Conservation (phyloP, 2,113 vertebrate species). For the Hypocryptadius cinnamomeus region DNA sequence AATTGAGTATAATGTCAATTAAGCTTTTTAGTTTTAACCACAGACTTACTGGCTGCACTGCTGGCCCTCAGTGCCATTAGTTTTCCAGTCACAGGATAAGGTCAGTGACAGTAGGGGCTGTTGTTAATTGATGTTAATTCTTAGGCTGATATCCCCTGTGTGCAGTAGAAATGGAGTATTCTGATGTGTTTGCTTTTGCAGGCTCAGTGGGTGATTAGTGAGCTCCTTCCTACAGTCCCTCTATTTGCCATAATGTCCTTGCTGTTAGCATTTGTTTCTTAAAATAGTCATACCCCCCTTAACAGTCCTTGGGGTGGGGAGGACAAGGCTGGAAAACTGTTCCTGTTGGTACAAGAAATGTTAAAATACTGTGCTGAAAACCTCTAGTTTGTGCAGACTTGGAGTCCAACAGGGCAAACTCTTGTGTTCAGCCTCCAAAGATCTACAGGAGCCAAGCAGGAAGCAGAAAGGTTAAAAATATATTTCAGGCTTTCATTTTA, state of each 20-base stretch:
- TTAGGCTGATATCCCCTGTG: neutral
- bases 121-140: neutral
- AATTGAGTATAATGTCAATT: neutral
- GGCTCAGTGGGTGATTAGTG: neutral
- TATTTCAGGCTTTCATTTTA: neutral
- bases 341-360: neutral
- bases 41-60: neutral
- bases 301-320: neutral
- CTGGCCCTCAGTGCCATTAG: neutral
- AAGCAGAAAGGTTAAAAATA: neutral
- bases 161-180: neutral
- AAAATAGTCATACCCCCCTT: neutral
- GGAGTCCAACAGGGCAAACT: neutral
- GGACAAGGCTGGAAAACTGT: neutral
- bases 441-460: neutral
- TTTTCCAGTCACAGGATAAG: neutral
- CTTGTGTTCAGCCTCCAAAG: neutral
- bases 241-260: neutral
- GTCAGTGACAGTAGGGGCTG: neutral
- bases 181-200: neutral
- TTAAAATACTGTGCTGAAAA: neutral
- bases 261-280: neutral
- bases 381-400: neutral
- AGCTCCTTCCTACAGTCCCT: neutral
- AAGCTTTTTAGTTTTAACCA: neutral